Evolutionary conservation across 1,140 invertebrate genomes (phyloP).

Genomic region (Gerris buenoi): DNA sequence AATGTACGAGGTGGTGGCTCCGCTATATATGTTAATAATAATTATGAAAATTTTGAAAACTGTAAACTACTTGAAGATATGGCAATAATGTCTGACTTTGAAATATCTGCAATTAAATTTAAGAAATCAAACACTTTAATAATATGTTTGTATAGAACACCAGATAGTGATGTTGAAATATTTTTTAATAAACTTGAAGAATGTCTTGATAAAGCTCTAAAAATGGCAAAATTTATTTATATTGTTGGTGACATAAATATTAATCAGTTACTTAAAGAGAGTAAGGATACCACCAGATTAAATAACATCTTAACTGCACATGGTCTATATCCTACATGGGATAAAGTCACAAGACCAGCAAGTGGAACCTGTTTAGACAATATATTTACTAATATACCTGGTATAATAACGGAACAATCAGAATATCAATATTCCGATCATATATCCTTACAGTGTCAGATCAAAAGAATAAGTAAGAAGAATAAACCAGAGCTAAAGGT

Average conservation of each 20-base stretch:
- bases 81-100: not conserved
- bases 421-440: not conserved
- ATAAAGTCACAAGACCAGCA: not conserved
- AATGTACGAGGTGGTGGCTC: not conserved
- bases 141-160: not conserved
- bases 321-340: not conserved
- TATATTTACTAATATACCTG: not conserved
- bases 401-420: not conserved
- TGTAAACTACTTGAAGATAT: not conserved
- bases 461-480: not conserved
- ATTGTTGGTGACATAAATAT: not conserved
- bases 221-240: not conserved
- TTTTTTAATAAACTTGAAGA: not conserved
- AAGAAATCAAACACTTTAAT: not conserved
- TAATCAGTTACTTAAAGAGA: not conserved
- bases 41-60: not conserved
- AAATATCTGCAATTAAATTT: not conserved
- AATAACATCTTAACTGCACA: not conserved
- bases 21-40: not conserved
- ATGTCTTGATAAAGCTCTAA: not conserved
- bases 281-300: not conserved
- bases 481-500: not conserved
- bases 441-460: not conserved
- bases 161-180: not conserved
- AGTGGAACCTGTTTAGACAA: not conserved